A percentile compares a stretch with the other conserved stretches of the same genome.
Conservation (phyloP, 2,797 vertebrate species). For the Sebastes nivosus region DNA sequence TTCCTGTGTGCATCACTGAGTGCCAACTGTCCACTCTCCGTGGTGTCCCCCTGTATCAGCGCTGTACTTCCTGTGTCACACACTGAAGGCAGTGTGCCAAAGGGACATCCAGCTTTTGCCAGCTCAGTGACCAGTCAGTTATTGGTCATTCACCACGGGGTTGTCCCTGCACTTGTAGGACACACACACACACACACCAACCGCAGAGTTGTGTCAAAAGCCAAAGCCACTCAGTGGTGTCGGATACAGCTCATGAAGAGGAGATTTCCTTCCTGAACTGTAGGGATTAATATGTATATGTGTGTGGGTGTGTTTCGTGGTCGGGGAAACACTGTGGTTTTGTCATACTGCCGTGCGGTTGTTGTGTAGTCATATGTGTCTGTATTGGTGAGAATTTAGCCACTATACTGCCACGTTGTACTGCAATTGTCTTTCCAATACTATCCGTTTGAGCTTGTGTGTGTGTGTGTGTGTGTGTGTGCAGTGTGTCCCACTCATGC, state of each 20-base stretch:
- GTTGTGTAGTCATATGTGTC: constrained; percentile 24
- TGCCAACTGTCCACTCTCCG: constrained; percentile 58
- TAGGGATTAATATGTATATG: constrained; percentile 12
- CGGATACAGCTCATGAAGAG: constrained; percentile 23
- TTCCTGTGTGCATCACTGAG: constrained; percentile 12
- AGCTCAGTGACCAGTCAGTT: constrained; percentile 67
- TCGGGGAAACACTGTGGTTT: constrained; percentile 19
- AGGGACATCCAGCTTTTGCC: constrained; percentile 70
- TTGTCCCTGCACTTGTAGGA: constrained; percentile 42
- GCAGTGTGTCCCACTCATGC: constrained; percentile 15
- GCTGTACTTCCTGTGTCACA: constrained; percentile 62
- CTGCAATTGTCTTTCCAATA: constrained; percentile 33
- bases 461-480: neutral
- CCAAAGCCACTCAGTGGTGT: constrained; percentile 14
- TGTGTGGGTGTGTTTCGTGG: constrained; percentile 20
- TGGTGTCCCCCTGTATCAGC: constrained; percentile 53
- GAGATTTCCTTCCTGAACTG: constrained; percentile 23
- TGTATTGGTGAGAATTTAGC: constrained; percentile 10
- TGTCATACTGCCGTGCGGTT: constrained; percentile 48
- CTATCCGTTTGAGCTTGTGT: neutral
- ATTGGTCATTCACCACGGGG: constrained; percentile 71
- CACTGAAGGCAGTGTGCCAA: constrained; percentile 54
- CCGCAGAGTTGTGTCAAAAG: constrained; percentile 11
- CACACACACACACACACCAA: constrained; percentile 19
- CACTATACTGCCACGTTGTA: neutral